Evolutionary conservation across 2,797 vertebrate species (phyloP).

Genomic region (Vireo griseus): DNA sequence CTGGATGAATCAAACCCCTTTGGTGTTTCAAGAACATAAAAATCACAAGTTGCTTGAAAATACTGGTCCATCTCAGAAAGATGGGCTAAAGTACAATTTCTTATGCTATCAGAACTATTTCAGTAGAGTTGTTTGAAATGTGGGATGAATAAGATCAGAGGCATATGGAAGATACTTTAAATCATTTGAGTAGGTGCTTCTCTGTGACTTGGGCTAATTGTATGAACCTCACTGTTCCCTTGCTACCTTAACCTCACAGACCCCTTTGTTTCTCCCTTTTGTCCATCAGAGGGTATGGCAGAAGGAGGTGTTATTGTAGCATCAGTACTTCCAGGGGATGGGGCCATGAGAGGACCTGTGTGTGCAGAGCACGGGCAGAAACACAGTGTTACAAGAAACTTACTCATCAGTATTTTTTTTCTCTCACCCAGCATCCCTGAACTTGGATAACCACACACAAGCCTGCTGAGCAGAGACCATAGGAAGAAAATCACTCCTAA

Average conservation of each 20-base stretch:
- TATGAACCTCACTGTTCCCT: not conserved
- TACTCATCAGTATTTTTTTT: not conserved
- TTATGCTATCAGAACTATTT: not conserved
- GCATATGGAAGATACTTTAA: not conserved
- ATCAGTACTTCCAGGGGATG: not conserved
- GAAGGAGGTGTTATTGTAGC: not conserved
- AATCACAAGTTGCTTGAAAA: not conserved
- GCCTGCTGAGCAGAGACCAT: not conserved
- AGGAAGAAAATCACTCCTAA: not conserved
- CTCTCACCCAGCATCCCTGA: not conserved
- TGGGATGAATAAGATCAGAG: not conserved
- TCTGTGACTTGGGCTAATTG: not conserved
- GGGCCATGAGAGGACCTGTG: fast-evolving
- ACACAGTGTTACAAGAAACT: not conserved
- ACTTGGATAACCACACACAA: not conserved
- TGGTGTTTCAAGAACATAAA: not conserved
- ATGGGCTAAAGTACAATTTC: not conserved
- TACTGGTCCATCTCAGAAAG: not conserved
- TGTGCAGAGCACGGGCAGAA: fast-evolving
- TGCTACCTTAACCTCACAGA: not conserved
- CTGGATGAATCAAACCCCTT: not conserved
- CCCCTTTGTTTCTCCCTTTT: not conserved
- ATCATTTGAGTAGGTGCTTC: not conserved
- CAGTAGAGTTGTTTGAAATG: not conserved
- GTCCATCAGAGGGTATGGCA: not conserved